phyloP scores from a whole-genome alignment of 1,140 invertebrate genomes.

The Aphelenchoides fujianensis region DNA sequence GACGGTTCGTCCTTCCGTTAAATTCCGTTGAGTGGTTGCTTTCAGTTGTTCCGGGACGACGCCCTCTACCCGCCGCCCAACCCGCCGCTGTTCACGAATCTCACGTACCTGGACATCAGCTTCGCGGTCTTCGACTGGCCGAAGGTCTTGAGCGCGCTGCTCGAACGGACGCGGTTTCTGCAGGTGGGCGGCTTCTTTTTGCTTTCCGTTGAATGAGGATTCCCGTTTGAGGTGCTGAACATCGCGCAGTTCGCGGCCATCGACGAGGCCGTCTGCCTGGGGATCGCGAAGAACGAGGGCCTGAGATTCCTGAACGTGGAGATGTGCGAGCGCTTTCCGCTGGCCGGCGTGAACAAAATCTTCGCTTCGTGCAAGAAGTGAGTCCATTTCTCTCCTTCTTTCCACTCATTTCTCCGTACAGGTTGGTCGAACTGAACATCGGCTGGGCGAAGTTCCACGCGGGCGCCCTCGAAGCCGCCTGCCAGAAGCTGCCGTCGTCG shows the following conservation, averaged over 20 bases:
- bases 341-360: background rate
- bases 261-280: background rate
- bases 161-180: background rate
- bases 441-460: constrained; percentile 1
- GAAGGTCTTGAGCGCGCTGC: background rate
- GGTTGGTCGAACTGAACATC: constrained; percentile 6
- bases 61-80: background rate
- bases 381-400: background rate
- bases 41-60: constrained; percentile 14
- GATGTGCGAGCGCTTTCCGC: constrained; percentile 4
- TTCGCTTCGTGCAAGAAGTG: constrained; percentile 6
- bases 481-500: background rate
- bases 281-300: constrained; percentile 4
- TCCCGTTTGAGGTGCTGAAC: constrained; percentile 10
- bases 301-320: constrained; percentile 5
- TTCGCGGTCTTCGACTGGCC: background rate
- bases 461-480: background rate
- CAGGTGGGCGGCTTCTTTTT: background rate
- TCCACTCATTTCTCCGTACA: too few species aligned
- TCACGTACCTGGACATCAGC: constrained; percentile 4
- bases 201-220: background rate
- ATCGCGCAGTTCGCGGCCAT: constrained; percentile 5
- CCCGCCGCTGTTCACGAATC: background rate
- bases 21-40: background rate
- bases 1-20: background rate